These are phyloP conservation scores for Rhagoletis zephyria DNA, from an alignment of 1,140 invertebrate species.

Conservation along the genomic window DNA sequence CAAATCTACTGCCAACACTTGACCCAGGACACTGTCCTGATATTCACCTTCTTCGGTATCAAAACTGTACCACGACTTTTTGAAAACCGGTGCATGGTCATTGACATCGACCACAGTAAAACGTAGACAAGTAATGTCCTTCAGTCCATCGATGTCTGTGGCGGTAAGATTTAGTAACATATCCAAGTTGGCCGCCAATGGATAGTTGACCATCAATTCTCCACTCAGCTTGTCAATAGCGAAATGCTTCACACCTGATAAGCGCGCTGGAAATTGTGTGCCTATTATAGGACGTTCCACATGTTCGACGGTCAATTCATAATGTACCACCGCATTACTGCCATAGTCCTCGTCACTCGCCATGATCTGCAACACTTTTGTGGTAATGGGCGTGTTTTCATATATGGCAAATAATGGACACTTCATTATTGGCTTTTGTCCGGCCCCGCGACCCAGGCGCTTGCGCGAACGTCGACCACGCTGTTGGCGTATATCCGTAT, in stretches of 20 bases:
- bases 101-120: slow-evolving; percentile 85
- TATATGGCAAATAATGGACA: slow-evolving; percentile 80
- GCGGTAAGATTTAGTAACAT: slow-evolving; percentile 85
- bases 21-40: slow-evolving; percentile 81
- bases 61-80: slow-evolving; percentile 86
- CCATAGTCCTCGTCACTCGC: slow-evolving; percentile 88
- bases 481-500: background rate
- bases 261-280: slow-evolving; percentile 62
- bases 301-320: slow-evolving; percentile 81
- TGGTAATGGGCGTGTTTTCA: slow-evolving; percentile 84
- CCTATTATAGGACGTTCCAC: slow-evolving; percentile 73
- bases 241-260: slow-evolving; percentile 79
- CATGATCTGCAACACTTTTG: slow-evolving; percentile 83
- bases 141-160: slow-evolving; percentile 82
- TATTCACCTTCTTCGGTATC: slow-evolving; percentile 86
- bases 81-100: slow-evolving; percentile 88
- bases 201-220: slow-evolving; percentile 83
- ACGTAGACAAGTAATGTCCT: slow-evolving; percentile 80
- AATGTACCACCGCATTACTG: slow-evolving; percentile 83
- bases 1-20: slow-evolving; percentile 83
- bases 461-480: slow-evolving; percentile 33
- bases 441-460: slow-evolving; percentile 45
- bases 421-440: slow-evolving; percentile 59
- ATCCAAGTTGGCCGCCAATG: slow-evolving; percentile 83
- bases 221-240: slow-evolving; percentile 82